These are phyloP conservation scores for Neolamprologus tretocephalus DNA, from an alignment of 2,113 vertebrate genomes.

Conservation along the genomic window DNA sequence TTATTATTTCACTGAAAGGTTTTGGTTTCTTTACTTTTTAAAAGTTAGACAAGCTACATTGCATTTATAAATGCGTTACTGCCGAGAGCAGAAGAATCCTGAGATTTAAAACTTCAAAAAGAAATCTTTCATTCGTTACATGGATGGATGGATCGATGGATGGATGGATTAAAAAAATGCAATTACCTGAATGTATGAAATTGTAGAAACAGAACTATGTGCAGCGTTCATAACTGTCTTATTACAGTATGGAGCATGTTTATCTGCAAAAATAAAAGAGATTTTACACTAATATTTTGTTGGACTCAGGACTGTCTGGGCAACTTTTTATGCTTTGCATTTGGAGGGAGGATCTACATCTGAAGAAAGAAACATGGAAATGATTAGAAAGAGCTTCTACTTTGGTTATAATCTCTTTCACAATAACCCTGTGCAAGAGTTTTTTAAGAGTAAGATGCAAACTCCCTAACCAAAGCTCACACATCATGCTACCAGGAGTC, in stretches of 20 bases:
- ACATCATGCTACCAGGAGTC: not conserved
- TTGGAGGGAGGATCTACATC: not conserved
- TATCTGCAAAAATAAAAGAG: not conserved
- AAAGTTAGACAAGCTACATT: not conserved
- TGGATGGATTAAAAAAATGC: not conserved
- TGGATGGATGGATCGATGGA: not conserved
- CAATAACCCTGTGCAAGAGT: not conserved
- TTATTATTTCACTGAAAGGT: not conserved
- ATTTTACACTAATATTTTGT: not conserved
- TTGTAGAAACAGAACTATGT: not conserved
- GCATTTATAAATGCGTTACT: not conserved
- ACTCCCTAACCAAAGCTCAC: not conserved
- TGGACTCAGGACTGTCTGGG: not conserved
- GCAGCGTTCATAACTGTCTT: not conserved
- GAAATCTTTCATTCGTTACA: not conserved
- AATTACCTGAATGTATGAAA: not conserved
- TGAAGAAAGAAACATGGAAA: not conserved
- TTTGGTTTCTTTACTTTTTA: conserved; percentile 41
- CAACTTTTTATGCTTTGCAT: not conserved
- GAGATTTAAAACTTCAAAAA: not conserved
- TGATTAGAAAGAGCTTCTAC: not conserved
- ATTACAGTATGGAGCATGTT: not conserved
- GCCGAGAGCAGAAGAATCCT: not conserved
- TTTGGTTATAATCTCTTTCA: not conserved
- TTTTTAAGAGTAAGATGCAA: not conserved